Evolutionary conservation across 2,888 invertebrate species (phyloP).

Genomic region (Perdita meconis): DNA sequence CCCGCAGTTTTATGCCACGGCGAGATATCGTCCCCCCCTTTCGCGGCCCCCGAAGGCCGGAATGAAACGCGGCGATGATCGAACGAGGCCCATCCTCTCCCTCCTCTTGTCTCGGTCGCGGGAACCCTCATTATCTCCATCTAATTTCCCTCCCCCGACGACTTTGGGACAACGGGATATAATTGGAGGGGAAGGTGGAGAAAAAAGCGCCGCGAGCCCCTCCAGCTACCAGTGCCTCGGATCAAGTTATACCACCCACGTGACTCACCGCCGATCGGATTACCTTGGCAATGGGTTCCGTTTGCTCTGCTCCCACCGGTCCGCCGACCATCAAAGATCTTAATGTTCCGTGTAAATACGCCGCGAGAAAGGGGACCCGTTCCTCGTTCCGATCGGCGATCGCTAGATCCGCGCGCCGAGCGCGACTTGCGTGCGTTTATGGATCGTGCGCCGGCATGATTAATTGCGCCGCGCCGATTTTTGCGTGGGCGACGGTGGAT

Average conservation of each 20-base stretch:
- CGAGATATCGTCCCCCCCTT: conserved; percentile 18
- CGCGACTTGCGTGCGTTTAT: no score
- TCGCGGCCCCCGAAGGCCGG: conserved; percentile 30
- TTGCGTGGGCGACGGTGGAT: no score
- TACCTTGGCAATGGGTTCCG: conserved; percentile 30
- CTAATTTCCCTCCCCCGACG: conserved; percentile 7
- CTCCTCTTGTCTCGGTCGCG: conserved; percentile 60
- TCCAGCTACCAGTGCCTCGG: conserved; percentile 61
- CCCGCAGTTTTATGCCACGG: conserved; percentile 34
- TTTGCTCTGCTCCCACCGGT: conserved; percentile 31
- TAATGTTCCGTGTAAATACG: conserved; percentile 17
- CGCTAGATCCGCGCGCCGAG: neutral
- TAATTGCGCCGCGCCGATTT: no score
- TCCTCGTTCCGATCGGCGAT: neutral
- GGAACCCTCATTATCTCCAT: conserved; percentile 63
- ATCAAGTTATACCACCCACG: conserved; percentile 72
- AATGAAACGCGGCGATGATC: conserved; percentile 61
- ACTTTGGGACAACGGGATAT: conserved; percentile 22
- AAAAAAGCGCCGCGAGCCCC: conserved; percentile 56
- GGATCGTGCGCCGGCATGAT: no score
- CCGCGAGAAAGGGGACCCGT: neutral
- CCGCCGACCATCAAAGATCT: conserved; percentile 23
- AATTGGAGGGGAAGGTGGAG: conserved; percentile 14
- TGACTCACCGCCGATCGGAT: conserved; percentile 55
- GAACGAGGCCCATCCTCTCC: conserved; percentile 33